Conservation (phyloP, 37 sponge, comb jelly and placozoan species). For the Oscarella lobularis region DNA sequence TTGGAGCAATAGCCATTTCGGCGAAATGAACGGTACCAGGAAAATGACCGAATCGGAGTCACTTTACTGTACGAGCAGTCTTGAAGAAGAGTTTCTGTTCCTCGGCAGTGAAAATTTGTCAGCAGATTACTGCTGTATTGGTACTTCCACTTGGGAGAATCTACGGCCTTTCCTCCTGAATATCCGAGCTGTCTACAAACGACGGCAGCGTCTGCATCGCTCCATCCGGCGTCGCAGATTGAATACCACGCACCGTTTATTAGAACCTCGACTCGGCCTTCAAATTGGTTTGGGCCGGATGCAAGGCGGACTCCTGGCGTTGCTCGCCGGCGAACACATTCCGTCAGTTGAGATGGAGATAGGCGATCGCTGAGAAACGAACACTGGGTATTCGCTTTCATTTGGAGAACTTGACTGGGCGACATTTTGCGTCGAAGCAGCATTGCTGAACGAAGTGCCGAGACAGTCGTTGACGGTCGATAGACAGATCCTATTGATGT, state of each 20-base stretch:
- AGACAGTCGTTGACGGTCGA: background rate
- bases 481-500: background rate
- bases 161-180: background rate
- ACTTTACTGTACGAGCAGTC: background rate
- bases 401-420: background rate
- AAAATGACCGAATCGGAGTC: too few species aligned
- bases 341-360: background rate
- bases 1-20: background rate
- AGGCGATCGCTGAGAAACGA: background rate
- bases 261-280: background rate
- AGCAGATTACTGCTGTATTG: background rate
- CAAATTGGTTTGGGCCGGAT: background rate
- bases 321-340: background rate
- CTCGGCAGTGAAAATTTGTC: background rate
- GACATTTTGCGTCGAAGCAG: background rate
- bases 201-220: background rate
- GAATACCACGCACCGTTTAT: background rate
- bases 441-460: background rate
- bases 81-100: background rate
- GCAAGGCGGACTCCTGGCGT: background rate
- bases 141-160: background rate
- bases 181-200: background rate
- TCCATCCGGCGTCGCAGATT: background rate
- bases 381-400: background rate
- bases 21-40: too few species aligned